Percentiles rank a stretch among this genome's conserved stretches.
Conservation (phyloP, 2,797 vertebrate genomes). For the Novumbra hubbsi region DNA sequence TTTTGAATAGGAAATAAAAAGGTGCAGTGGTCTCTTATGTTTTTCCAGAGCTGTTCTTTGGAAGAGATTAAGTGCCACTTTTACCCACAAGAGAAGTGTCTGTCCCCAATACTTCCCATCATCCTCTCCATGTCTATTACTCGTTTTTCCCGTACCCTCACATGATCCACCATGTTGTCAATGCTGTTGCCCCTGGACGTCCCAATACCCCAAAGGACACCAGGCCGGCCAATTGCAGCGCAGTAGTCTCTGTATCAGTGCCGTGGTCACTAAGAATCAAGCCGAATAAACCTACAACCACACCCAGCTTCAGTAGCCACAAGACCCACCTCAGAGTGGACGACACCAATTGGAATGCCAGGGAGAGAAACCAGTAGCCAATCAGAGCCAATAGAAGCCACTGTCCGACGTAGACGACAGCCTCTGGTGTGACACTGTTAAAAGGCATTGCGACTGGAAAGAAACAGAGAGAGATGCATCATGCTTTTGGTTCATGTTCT, state of each 20-base stretch:
- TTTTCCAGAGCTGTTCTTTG: too few relatives aligned
- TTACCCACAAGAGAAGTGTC: not conserved
- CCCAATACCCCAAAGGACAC: constrained; percentile 62
- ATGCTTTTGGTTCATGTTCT: not conserved
- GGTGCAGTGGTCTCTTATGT: too few relatives aligned
- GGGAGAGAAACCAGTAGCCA: constrained; percentile 67
- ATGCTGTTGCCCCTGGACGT: constrained; percentile 25
- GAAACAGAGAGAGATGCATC: not conserved
- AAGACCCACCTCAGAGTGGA: constrained; percentile 55
- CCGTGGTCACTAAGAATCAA: constrained; percentile 63
- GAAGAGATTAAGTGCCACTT: too few relatives aligned
- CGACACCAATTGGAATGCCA: constrained; percentile 51
- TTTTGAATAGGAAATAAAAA: too few relatives aligned
- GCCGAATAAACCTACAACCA: constrained; percentile 53
- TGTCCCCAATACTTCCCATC: not conserved
- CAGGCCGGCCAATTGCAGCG: constrained; percentile 56
- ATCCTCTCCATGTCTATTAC: constrained; percentile 65
- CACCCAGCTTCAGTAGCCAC: constrained; percentile 65
- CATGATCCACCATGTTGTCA: constrained; percentile 55
- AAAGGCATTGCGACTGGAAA: constrained; percentile 50
- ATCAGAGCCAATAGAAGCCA: constrained; percentile 66
- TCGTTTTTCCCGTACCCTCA: constrained; percentile 62
- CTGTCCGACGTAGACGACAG: constrained; percentile 61
- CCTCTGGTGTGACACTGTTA: constrained; percentile 60
- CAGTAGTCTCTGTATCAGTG: constrained; percentile 61